Evolutionary conservation across 2,113 vertebrate species (phyloP), one percentile per base, ranked within the genome.

Genomic region (Anas platyrhynchos): DNA sequence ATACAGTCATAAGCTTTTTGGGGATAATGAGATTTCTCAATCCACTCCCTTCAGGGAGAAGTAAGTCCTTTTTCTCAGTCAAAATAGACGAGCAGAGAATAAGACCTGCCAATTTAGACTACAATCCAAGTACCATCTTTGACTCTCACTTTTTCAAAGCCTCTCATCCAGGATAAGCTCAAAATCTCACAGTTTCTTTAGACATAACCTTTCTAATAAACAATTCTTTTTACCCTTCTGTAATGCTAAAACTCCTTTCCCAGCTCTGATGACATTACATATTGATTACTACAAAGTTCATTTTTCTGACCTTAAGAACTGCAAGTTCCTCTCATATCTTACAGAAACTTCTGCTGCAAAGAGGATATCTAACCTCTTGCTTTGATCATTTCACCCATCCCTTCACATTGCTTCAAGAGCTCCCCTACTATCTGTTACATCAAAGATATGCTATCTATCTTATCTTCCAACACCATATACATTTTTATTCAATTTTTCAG

Each of bases 281-380:
- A 92, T 87, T 85, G 89, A 91, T 91, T 85, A 89, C 48, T 82
- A 54, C 50, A 67, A 87, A 84, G 85, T 76, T 92, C 78, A 87
- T 79, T 62, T 72, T 82, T 73, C 38, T 89, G 54, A 91, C 89
- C 71, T 87, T 61, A 89, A 93, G 43, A 84, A 88, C 43, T 67
- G 22, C 25, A 86, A 90, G 36, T 36, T 74, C 14, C 21, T 88
- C 72, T 95, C 55, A 10, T 77, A 92, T 69, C 76, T 86, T 8
- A 2, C 36, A 81, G 77, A 66, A 83, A 75, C 43, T 88, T 86
- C 72, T 88, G 61, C 52, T 92, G 17, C 80, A 83, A 63, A 63
- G 68, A 83, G 25, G 46, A 71, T 71, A 43, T 89, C 66, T 89
- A 75, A 32, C 46, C 26, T 7, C 21, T 50, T n/a, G 13, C 87